Evolutionary conservation across 2,113 vertebrate species (phyloP).

Genomic region (Etia nguti): DNA sequence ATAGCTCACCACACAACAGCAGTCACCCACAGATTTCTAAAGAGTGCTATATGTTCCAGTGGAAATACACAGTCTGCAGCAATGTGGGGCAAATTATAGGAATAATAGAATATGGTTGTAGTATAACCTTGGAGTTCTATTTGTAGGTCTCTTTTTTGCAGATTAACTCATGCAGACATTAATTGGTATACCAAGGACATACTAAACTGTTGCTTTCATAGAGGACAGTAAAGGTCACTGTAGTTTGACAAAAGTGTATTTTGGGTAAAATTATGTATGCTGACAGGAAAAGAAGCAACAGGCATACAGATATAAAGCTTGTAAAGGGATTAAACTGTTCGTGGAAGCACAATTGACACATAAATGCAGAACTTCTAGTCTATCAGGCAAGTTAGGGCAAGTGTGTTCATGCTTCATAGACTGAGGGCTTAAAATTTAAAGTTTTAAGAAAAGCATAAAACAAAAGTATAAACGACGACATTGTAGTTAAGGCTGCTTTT

Average conservation of each 20-base stretch:
- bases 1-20: neutral
- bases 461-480: fast-evolving
- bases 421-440: neutral
- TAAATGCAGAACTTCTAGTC: neutral
- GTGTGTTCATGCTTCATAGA: neutral
- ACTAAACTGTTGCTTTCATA: neutral
- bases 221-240: neutral
- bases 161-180: neutral
- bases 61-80: neutral
- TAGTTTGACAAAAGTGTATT: neutral
- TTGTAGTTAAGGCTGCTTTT: fast-evolving
- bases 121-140: neutral
- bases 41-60: neutral
- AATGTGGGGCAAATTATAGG: neutral
- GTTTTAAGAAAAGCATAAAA: neutral
- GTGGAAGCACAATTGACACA: neutral
- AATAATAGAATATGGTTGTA: neutral
- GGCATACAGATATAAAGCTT: neutral
- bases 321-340: neutral
- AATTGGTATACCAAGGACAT: neutral
- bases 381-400: neutral
- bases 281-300: neutral
- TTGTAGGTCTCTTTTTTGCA: neutral
- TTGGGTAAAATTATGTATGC: neutral
- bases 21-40: neutral